Conservation (phyloP, 2,888 invertebrate genomes). For the Boloria euphrosyne region DNA sequence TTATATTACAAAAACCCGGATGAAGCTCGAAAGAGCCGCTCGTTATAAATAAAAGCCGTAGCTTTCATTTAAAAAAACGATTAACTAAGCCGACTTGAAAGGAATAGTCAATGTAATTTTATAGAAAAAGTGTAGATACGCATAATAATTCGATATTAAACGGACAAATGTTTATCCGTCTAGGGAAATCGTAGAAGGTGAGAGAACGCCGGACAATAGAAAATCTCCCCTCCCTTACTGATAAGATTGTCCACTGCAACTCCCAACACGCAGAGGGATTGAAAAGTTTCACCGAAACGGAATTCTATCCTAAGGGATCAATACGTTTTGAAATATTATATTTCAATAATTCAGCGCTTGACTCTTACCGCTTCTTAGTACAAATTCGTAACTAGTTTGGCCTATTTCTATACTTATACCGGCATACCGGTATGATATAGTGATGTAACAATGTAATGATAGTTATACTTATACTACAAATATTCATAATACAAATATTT, state of each 20-base stretch:
- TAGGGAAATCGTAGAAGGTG: slow-evolving; percentile 76
- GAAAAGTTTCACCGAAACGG: slow-evolving; percentile 78
- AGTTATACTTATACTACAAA: too few species aligned
- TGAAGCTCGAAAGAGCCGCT: slow-evolving; percentile 19
- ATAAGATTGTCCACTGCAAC: slow-evolving; percentile 82
- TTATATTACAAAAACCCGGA: slow-evolving; percentile 23
- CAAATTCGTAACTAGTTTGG: slow-evolving; percentile 55
- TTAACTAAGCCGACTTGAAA: slow-evolving; percentile 23
- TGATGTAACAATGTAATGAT: not conserved
- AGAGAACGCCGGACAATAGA: slow-evolving; percentile 76
- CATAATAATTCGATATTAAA: slow-evolving; percentile 78
- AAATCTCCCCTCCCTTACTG: slow-evolving; percentile 73
- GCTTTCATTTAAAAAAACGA: slow-evolving; percentile 18
- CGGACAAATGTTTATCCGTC: slow-evolving; percentile 61
- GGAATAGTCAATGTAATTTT: slow-evolving; percentile 17
- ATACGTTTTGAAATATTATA: slow-evolving; percentile 79
- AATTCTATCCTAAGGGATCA: slow-evolving; percentile 77
- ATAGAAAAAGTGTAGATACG: slow-evolving; percentile 61
- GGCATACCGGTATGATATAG: slow-evolving; percentile 10
- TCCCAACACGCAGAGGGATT: slow-evolving; percentile 80
- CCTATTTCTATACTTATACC: slow-evolving; percentile 14
- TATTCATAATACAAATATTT: not conserved
- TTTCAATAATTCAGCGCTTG: slow-evolving; percentile 67
- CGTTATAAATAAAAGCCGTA: slow-evolving; percentile 20
- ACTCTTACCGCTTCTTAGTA: slow-evolving; percentile 51